These are phyloP conservation scores for Labeo calbasu DNA, from an alignment of 2,797 vertebrate species.

Conservation along the genomic window DNA sequence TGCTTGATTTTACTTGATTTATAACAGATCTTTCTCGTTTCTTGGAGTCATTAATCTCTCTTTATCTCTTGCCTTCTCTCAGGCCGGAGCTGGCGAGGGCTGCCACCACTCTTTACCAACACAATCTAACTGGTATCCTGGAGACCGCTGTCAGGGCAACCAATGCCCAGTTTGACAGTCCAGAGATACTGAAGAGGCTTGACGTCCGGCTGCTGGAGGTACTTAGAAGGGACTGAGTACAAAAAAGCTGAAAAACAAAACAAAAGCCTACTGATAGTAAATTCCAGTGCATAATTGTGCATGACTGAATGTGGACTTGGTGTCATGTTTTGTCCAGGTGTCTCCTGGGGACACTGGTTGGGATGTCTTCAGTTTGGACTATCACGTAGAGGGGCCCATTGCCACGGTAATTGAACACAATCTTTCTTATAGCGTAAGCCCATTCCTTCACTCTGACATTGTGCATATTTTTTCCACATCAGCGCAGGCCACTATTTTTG, in stretches of 20 bases:
- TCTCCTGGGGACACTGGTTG: conserved; percentile 97
- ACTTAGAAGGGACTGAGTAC: conserved; percentile 15
- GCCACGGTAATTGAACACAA: conserved; percentile 83
- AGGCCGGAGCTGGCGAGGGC: conserved; percentile 94
- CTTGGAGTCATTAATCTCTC: neutral
- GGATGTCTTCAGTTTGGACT: conserved; percentile 98
- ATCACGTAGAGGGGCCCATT: conserved; percentile 97
- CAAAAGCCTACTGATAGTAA: neutral
- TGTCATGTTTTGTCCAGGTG: conserved; percentile 76
- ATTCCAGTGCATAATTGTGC: neutral
- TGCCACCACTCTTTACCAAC: conserved; percentile 96
- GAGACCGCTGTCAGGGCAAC: conserved; percentile 96
- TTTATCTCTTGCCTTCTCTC: conserved; percentile 11
- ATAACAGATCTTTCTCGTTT: neutral
- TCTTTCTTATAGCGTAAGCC: no score
- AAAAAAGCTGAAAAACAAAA: neutral
- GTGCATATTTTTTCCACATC: no score
- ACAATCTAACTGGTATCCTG: conserved; percentile 96
- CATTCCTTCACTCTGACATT: no score
- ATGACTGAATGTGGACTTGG: neutral
- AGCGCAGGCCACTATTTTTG: no score
- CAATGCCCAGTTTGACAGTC: conserved; percentile 96
- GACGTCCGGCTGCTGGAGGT: conserved; percentile 96
- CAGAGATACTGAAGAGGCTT: conserved; percentile 92
- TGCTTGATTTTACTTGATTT: neutral